Evolutionary conservation across 1,140 invertebrate genomes (phyloP).

Genomic region (Chlorops oryzae): DNA sequence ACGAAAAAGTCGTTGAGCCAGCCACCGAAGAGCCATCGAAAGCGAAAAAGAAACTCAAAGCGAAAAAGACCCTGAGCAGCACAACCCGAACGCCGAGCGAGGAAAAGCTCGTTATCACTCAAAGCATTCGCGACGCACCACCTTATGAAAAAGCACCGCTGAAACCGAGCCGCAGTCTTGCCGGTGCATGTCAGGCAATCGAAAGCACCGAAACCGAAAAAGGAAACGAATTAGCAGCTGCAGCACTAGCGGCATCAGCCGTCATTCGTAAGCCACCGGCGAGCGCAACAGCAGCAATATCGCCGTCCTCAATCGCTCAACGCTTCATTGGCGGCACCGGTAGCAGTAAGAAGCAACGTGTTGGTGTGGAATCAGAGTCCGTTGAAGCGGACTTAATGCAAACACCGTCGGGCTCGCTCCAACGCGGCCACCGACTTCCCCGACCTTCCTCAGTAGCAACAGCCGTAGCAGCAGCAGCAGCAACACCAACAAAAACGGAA

Average conservation of each 20-base stretch:
- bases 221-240: constrained; percentile 8
- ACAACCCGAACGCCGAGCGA: constrained; percentile 15
- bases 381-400: constrained; percentile 16
- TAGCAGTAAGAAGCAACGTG: neutral
- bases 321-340: neutral
- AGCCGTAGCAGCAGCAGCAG: neutral
- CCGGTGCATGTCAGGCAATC: neutral
- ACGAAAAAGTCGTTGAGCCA: too few species aligned
- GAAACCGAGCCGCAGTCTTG: constrained; percentile 29
- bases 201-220: constrained; percentile 8
- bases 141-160: constrained; percentile 40
- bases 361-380: constrained; percentile 12
- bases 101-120: constrained; percentile 42
- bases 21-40: too few species aligned
- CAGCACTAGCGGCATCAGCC: constrained; percentile 1
- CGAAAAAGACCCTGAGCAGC: constrained; percentile 8
- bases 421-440: constrained; percentile 19
- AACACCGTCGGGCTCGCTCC: constrained; percentile 3
- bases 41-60: constrained; percentile 12
- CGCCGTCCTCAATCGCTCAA: too few species aligned
- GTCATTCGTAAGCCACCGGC: neutral
- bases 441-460: constrained; percentile 16
- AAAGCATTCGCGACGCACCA: constrained; percentile 40
- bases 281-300: neutral
- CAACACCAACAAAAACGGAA: neutral